Evolutionary conservation across 2,888 invertebrate species (phyloP).

Genomic region (Protonemura montana): DNA sequence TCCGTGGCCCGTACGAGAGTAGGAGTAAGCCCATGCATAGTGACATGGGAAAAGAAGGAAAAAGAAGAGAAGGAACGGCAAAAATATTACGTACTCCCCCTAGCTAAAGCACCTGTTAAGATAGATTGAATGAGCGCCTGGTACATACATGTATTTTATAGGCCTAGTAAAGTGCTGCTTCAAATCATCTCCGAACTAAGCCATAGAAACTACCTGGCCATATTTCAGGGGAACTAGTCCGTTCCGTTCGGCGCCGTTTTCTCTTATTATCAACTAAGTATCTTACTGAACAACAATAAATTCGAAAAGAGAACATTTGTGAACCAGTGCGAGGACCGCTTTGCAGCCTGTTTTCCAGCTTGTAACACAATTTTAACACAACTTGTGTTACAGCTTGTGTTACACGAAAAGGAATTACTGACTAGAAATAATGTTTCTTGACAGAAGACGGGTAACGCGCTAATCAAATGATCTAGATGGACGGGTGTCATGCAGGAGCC

Average conservation of each 20-base stretch:
- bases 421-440: not conserved
- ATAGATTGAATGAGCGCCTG: conserved; percentile 33
- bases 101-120: conserved; percentile 33
- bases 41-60: not conserved
- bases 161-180: not conserved
- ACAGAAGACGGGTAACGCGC: not conserved
- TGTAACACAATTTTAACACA: too few relatives aligned
- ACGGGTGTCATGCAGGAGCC: not conserved
- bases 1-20: not conserved
- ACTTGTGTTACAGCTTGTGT: too few relatives aligned
- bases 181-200: not conserved
- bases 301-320: too few relatives aligned
- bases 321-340: too few relatives aligned
- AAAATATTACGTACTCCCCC: conserved; percentile 1
- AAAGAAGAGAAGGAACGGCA: not conserved
- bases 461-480: not conserved
- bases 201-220: not conserved
- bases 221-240: not conserved
- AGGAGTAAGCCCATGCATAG: conserved; percentile 17
- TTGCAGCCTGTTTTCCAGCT: too few relatives aligned
- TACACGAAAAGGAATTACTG: not conserved
- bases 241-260: not conserved
- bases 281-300: too few relatives aligned
- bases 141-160: not conserved
- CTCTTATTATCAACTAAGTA: not conserved